Percentiles rank a stretch among this genome's conserved stretches.
Conservation (phyloP, 2,113 vertebrate species). For the Rhabdomys dilectus region DNA sequence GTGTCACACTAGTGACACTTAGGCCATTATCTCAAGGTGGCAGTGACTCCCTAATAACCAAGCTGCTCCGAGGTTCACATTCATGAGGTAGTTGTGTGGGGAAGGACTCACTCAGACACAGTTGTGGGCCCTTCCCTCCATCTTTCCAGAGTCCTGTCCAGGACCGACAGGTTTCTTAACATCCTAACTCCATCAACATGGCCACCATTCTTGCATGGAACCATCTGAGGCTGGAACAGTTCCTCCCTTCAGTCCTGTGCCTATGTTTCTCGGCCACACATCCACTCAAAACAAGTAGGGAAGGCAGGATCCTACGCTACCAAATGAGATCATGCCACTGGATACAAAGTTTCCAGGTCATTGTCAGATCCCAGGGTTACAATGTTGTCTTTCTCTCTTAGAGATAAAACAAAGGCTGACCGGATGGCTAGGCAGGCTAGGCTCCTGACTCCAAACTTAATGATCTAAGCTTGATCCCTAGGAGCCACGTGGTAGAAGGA, state of each 20-base stretch:
- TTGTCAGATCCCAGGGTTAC: not conserved
- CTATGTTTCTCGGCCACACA: not conserved
- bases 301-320: rapidly evolving
- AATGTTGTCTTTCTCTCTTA: not conserved
- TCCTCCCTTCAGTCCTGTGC: not conserved
- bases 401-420: not conserved
- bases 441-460: not conserved
- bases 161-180: not conserved
- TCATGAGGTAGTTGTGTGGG: not conserved
- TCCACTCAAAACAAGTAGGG: too few species aligned
- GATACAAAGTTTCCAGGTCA: not conserved
- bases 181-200: not conserved
- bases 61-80: too few species aligned
- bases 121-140: not conserved
- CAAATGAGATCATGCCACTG: rapidly evolving
- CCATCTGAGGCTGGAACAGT: not conserved
- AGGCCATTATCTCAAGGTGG: not conserved
- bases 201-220: not conserved
- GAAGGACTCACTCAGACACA: not conserved
- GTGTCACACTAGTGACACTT: not conserved
- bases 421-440: not conserved
- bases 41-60: too few species aligned
- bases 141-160: not conserved
- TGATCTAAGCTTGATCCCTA: not conserved
- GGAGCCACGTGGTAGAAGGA: not conserved